Percentiles rank a stretch among this genome's conserved stretches.
These are phyloP conservation scores for Noctua comes DNA, from an alignment of 2,888 invertebrate genomes.

Conservation along the genomic window DNA sequence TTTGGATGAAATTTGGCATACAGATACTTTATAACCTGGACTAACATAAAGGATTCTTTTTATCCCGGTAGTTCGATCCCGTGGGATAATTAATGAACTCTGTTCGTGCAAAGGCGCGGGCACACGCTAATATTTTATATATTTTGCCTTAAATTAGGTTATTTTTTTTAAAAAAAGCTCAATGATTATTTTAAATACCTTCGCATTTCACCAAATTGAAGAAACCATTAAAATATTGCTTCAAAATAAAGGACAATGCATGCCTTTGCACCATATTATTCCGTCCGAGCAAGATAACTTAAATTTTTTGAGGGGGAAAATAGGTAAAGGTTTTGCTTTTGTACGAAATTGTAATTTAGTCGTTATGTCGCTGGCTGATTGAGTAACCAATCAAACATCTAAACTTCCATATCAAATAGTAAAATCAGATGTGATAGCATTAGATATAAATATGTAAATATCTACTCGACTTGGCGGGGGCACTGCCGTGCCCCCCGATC, in stretches of 20 bases:
- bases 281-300: not conserved
- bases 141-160: not conserved
- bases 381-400: not conserved
- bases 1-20: too few relatives aligned
- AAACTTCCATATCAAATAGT: constrained; percentile 1
- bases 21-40: too few relatives aligned
- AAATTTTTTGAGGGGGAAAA: not conserved
- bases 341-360: not conserved
- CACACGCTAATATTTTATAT: not conserved
- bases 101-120: too few relatives aligned
- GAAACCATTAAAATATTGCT: not conserved
- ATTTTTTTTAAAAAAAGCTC: not conserved
- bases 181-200: not conserved
- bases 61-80: too few relatives aligned
- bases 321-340: not conserved
- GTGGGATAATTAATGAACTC: too few relatives aligned
- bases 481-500: too few relatives aligned
- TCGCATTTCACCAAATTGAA: not conserved
- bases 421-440: not conserved
- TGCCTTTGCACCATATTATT: not conserved
- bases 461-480: too few relatives aligned
- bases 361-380: not conserved
- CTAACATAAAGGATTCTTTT: too few relatives aligned
- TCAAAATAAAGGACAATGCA: not conserved
- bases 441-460: not conserved